Evolutionary conservation across 2,113 vertebrate genomes (phyloP).

Genomic region (Saccopteryx leptura): DNA sequence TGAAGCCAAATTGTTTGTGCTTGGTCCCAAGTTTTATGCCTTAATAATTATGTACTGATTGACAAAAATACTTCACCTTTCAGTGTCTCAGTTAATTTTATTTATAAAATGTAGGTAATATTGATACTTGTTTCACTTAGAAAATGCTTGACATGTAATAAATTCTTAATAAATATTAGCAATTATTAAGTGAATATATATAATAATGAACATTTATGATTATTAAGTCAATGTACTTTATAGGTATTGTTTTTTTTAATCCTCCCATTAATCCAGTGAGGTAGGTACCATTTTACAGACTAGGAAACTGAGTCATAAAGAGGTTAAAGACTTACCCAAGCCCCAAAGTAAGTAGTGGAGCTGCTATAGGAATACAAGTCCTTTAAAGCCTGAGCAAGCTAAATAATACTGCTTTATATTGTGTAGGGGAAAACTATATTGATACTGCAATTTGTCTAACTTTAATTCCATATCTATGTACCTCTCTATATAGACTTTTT

Average conservation of each 20-base stretch:
- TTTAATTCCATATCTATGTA: not conserved
- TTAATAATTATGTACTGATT: not conserved
- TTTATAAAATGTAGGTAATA: not conserved
- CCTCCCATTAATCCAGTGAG: not conserved
- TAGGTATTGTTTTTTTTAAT: not conserved
- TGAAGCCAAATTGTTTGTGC: not conserved
- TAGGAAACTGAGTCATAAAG: not conserved
- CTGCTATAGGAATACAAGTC: not conserved
- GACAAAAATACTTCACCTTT: not conserved
- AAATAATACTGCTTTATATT: not conserved
- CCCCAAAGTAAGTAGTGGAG: not conserved
- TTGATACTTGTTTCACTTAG: not conserved
- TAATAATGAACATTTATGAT: not conserved
- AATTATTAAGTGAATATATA: not conserved
- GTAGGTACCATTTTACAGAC: not conserved
- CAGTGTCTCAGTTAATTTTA: not conserved
- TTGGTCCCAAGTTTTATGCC: not conserved
- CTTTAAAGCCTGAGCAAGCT: constrained; percentile 2
- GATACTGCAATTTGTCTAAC: not conserved
- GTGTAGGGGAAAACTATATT: not conserved
- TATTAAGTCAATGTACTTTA: not conserved
- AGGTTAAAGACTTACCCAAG: not conserved
- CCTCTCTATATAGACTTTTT: not conserved
- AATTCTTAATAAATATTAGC: not conserved
- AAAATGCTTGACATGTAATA: not conserved